These are phyloP conservation scores for Peribatodes rhomboidaria DNA, from an alignment of 2,888 invertebrate genomes.

Conservation along the genomic window DNA sequence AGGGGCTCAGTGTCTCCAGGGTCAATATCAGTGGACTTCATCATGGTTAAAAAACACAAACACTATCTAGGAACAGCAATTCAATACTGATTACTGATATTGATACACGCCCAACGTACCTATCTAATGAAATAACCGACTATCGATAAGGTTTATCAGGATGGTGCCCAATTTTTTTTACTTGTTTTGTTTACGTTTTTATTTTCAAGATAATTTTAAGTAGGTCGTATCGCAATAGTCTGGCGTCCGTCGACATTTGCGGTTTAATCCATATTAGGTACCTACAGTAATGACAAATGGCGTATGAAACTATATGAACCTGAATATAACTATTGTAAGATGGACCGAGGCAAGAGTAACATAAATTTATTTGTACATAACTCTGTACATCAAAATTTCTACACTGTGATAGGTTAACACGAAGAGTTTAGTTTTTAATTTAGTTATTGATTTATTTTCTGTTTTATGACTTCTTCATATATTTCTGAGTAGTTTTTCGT, in stretches of 20 bases:
- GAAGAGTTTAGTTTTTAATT: too few relatives aligned
- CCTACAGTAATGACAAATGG: too few relatives aligned
- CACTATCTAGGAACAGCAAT: constrained; percentile 31
- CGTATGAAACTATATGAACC: too few relatives aligned
- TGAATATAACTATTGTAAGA: too few relatives aligned
- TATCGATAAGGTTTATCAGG: constrained; percentile 24
- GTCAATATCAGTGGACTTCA: constrained; percentile 46
- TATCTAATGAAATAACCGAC: constrained; percentile 29
- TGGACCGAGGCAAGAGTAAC: too few relatives aligned
- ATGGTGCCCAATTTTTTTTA: neutral
- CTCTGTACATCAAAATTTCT: too few relatives aligned
- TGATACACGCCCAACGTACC: neutral
- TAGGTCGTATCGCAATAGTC: neutral
- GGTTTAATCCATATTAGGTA: neutral
- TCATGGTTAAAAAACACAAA: constrained; percentile 30
- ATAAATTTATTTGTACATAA: too few relatives aligned
- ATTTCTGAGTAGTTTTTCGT: too few relatives aligned
- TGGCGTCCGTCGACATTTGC: neutral
- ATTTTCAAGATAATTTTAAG: constrained; percentile 4
- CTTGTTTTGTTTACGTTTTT: neutral
- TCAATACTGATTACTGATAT: neutral
- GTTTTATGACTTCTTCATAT: too few relatives aligned
- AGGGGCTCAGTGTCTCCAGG: constrained; percentile 60
- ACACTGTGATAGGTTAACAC: too few relatives aligned
- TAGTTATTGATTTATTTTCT: too few relatives aligned